Conservation (phyloP, 2,888 invertebrate genomes). For the Morpho deidamia region DNA sequence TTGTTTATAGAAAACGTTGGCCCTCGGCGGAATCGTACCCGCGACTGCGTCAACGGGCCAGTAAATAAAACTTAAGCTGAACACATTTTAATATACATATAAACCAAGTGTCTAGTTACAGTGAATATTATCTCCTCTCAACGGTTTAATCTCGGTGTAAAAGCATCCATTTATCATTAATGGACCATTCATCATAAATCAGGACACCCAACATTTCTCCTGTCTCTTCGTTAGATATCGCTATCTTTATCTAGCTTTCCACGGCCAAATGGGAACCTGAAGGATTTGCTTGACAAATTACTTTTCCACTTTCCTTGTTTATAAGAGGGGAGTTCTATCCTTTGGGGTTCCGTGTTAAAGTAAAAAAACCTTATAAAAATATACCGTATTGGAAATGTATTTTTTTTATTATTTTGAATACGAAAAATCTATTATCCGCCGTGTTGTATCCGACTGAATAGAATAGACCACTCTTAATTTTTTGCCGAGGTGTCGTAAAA, state of each 20-base stretch:
- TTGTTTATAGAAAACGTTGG: too few relatives aligned
- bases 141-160: conserved; percentile 41
- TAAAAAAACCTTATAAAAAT: background rate
- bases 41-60: too few relatives aligned
- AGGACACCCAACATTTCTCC: conserved; percentile 23
- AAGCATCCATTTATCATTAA: conserved; percentile 53
- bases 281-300: conserved; percentile 75
- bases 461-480: too few relatives aligned
- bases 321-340: conserved; percentile 32
- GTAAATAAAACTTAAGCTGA: too few relatives aligned
- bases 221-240: conserved; percentile 24
- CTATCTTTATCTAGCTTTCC: conserved; percentile 33
- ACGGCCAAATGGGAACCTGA: conserved; percentile 46
- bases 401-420: too few relatives aligned
- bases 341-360: conserved; percentile 2
- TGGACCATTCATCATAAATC: conserved; percentile 53
- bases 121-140: conserved; percentile 32
- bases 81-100: too few relatives aligned
- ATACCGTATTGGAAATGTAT: too few relatives aligned
- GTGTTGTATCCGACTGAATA: too few relatives aligned
- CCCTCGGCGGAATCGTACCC: too few relatives aligned
- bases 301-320: conserved; percentile 67
- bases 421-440: too few relatives aligned
- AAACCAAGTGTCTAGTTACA: background rate
- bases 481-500: too few relatives aligned